These are phyloP conservation scores for Lagenorhynchus albirostris DNA, from an alignment of 2,113 vertebrate species.

Conservation along the genomic window DNA sequence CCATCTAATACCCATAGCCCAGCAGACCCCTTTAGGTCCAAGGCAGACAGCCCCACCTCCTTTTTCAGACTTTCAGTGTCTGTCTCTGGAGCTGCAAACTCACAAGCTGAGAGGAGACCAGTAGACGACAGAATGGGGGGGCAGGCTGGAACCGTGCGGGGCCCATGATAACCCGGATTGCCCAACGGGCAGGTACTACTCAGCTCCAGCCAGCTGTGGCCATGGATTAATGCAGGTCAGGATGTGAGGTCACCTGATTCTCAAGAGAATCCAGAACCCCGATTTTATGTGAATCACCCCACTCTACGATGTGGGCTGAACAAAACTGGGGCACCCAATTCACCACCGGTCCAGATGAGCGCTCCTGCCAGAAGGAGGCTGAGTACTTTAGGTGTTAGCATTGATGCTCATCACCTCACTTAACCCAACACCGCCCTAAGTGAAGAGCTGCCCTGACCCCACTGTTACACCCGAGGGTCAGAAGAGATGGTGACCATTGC, in stretches of 20 bases:
- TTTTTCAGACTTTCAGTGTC: not conserved
- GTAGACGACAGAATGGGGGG: not conserved
- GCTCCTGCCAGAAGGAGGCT: not conserved
- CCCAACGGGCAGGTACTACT: not conserved
- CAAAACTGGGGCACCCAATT: not conserved
- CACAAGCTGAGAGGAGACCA: not conserved
- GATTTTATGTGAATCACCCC: not conserved
- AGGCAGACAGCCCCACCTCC: not conserved
- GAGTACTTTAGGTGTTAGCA: accelerated
- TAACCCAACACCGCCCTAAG: not conserved
- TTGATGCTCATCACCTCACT: accelerated
- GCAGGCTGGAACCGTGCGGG: accelerated
- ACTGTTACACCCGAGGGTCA: not conserved
- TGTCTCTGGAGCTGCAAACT: not conserved
- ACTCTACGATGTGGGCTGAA: too few relatives aligned
- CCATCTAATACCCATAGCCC: not conserved
- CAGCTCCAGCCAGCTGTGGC: not conserved
- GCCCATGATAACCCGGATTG: accelerated
- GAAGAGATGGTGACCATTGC: not conserved
- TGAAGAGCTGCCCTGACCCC: not conserved
- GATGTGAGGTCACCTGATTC: not conserved
- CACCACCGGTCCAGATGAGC: accelerated
- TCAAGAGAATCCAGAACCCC: not conserved
- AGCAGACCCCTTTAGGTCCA: not conserved
- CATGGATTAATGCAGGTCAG: not conserved